Base-by-base conservation (phyloP, 2,113 vertebrate genomes). In the Silurus glanis region DNA sequence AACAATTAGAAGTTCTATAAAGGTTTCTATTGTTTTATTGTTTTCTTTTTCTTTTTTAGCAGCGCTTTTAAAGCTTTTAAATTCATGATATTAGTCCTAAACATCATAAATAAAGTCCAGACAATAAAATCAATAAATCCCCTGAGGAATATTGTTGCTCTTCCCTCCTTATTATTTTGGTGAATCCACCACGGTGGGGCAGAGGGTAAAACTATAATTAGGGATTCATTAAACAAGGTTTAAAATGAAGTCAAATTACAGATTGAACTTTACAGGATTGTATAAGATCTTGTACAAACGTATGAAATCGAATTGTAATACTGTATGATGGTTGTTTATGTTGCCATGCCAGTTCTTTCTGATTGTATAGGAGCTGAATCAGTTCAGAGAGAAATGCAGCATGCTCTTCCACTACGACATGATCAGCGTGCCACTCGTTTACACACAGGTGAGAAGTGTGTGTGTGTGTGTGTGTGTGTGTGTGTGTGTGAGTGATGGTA, bases 331-430 rank as follows among this genome's bases (percentile, higher is more conserved):
- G 69, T 47, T 72, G 12, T 71, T 74, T 21, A 3, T 49, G 9
- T 51, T 12, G 47, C 2, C 21, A 47, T 55, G 75, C 2, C 3
- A 3, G 23, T n/a, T 83, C 0, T 89, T 58, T 37, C 37, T 85
- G n/a, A 37, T 90, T 55, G 87, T 82, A 9, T 91, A 97, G 97
- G 97, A 97, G 90, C 92, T 98, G 92, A 97, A 96, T 66, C 80
- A 56, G 0, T 98, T 97, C 91, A 93, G 97, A 86, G 96, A 94
- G 64, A 96, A 96, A 78, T 98, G 97, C 89, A 96, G 97, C 61
- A 95, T 97, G 96, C 93, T 97, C 79, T 98, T 97, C 92, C 97
- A 98, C 82, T 97, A 97, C 0, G 97, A 98, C 92, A 97, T 97
- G 97, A 96, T 98, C 93, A 98, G 97, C 0, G 92, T 97, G 76